Base-by-base conservation (phyloP, 2,888 invertebrate genomes). In the Ferrisia virgata region DNA sequence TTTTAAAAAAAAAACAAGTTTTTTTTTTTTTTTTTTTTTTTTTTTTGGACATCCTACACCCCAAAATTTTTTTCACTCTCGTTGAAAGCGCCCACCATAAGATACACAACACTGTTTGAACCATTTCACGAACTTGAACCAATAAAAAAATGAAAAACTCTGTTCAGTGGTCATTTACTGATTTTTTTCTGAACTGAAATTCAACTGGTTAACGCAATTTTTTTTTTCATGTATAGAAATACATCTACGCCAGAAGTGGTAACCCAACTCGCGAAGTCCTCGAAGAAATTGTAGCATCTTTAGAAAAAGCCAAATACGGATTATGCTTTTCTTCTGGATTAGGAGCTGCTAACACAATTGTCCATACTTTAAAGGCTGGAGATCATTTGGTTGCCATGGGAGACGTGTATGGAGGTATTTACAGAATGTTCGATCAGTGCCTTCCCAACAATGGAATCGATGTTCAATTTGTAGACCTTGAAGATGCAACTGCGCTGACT, bases 371-470 rank as follows among this genome's bases (percentile, higher is more conserved):
- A 79, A 80, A 84, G 18, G 79, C 84, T 13, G 85, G 85, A 40
- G 85, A 85, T 31, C 84, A 85, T 64, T 43, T 84, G 28, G 47
- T 85, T 0, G 76, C 82, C 80, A 93, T 94, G 85, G 96, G 98
- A 88, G 98, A 99, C 89, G 91, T 98, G 2, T 99, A 98, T 88
- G 99, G 99, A 84, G 99, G 98, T 31, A 96, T 96, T 0, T 94
- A 95, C 87, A 91, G 97, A 86, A 89, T 88, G 88, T 93, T 92
- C 88, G 92, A 93, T 86, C 91, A 92, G 87, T 92, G 92, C 85
- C 90, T 91, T 0, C 86, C 90, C 0, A 92, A 92, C 86, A 91
- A 94, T 88, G 94, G 94, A 4, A 91, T 99, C 28, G 91, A 93
- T 86, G 91, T 92, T 11, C 91, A 93, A 9, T 95, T 96, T 88